phyloP scores from a whole-genome alignment of 92 coral and sea anemone genomes.

The Umimayanthus kanabou region DNA sequence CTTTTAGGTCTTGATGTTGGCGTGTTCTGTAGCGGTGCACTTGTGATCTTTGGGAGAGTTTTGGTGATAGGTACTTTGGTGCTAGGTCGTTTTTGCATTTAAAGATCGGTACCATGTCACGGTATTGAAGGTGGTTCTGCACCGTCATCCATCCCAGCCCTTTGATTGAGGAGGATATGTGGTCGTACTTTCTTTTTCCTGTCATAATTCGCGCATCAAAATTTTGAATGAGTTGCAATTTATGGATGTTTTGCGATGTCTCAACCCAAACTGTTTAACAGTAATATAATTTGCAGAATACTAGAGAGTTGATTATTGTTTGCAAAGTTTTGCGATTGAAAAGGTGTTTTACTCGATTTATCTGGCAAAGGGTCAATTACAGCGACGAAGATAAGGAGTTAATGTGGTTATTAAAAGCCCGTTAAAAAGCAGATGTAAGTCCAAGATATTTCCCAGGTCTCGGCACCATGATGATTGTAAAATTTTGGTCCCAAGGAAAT shows the following conservation, averaged over 20 bases:
- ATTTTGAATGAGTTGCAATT: background rate
- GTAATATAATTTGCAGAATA: background rate
- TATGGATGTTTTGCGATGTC: constrained; percentile 14
- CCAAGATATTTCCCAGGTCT: constrained; percentile 13
- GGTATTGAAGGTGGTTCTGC: background rate
- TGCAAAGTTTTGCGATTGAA: constrained; percentile 4
- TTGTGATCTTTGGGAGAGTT: no score
- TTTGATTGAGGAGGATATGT: constrained; percentile 8
- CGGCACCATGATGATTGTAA: constrained; percentile 13
- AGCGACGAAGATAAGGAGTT: constrained; percentile 14
- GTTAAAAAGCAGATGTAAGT: constrained; percentile 1
- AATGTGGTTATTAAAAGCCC: constrained; percentile 8
- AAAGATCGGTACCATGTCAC: background rate
- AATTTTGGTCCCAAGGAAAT: constrained; percentile 3
- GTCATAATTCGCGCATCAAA: no score
- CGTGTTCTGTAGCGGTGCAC: no score
- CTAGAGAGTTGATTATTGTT: constrained; percentile 13
- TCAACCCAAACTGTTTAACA: constrained; percentile 20
- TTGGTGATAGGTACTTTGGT: no score
- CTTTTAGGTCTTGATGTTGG: no score
- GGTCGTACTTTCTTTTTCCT: background rate
- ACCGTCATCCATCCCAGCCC: constrained; percentile 25
- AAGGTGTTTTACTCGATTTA: constrained; percentile 1
- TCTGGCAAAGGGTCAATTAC: constrained; percentile 14
- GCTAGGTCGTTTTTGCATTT: no score